Percentiles rank a stretch among this genome's conserved stretches.
Evolutionary conservation across 1,140 invertebrate species (phyloP).

Genomic region (Grapholita molesta): DNA sequence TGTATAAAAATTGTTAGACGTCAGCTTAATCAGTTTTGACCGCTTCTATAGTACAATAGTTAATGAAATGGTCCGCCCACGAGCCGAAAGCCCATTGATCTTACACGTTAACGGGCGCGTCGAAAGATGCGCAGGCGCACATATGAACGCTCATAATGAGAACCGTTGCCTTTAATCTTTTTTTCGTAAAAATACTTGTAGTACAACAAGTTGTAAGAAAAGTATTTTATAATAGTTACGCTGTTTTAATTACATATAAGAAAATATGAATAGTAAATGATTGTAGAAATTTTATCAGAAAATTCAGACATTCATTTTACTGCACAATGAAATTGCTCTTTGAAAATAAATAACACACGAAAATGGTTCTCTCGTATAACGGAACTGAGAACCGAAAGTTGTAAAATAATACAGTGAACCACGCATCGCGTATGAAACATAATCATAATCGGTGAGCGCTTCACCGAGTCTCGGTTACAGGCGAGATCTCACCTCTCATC

Average conservation of each 20-base stretch:
- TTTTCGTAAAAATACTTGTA: not conserved
- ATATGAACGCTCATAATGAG: constrained; percentile 32
- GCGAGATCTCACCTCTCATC: constrained; percentile 28
- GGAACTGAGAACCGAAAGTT: constrained; percentile 28
- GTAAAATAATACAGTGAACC: constrained; percentile 36
- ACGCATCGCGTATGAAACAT: constrained; percentile 31
- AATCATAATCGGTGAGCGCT: constrained; percentile 34
- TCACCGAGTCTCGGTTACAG: constrained; percentile 33
- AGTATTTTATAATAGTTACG: too few species aligned
- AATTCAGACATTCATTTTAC: too few species aligned
- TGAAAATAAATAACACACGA: not conserved
- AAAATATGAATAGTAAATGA: too few species aligned
- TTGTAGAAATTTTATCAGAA: too few species aligned
- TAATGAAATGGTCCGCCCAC: constrained; percentile 71
- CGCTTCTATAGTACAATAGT: constrained; percentile 68
- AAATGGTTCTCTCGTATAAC: constrained; percentile 17
- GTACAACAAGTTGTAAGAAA: too few species aligned
- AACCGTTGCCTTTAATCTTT: constrained; percentile 37
- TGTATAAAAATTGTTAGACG: constrained; percentile 35
- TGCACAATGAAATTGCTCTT: not conserved
- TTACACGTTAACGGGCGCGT: constrained; percentile 55
- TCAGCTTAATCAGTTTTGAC: constrained; percentile 59
- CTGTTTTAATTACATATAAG: too few species aligned
- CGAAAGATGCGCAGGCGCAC: constrained; percentile 49
- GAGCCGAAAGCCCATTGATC: constrained; percentile 57